Conservation (phyloP, 35 echinoderm and acorn worm species). For the Antedon bifida region DNA sequence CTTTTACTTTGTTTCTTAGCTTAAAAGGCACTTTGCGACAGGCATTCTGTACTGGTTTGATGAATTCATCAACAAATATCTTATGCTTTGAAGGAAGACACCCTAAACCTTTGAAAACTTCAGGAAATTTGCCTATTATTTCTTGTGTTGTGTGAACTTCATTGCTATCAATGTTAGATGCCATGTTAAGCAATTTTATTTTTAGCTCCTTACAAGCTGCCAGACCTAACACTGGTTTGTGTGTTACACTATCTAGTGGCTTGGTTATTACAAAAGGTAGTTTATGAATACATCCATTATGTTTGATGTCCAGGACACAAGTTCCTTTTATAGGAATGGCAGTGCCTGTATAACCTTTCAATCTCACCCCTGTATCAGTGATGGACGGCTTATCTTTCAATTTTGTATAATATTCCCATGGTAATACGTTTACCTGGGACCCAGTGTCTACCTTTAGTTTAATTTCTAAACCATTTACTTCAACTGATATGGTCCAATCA, state of each 20-base stretch:
- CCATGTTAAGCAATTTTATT: not conserved
- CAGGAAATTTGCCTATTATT: not conserved
- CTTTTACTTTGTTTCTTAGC: slow-evolving; percentile 15
- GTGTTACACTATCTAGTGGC: not conserved
- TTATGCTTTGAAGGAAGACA: slow-evolving; percentile 21
- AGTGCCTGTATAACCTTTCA: not conserved
- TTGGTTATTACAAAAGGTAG: not conserved
- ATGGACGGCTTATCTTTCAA: not conserved
- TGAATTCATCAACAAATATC: slow-evolving; percentile 10
- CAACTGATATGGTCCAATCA: not conserved
- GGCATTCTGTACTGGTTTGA: slow-evolving; percentile 4
- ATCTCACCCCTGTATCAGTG: not conserved
- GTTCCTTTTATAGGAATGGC: too few species aligned
- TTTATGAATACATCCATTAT: not conserved
- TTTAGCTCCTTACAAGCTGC: not conserved
- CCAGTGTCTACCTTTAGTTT: not conserved
- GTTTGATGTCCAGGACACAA: not conserved
- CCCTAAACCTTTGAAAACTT: slow-evolving; percentile 39
- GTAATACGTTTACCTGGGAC: not conserved
- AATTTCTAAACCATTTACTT: not conserved
- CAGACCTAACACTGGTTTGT: not conserved
- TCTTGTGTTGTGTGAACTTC: not conserved
- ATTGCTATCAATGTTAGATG: not conserved
- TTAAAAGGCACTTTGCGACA: slow-evolving; percentile 43
- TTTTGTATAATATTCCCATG: not conserved